Evolutionary conservation across 1,140 invertebrate genomes (phyloP).

Genomic region (Heliothis subflexa): DNA sequence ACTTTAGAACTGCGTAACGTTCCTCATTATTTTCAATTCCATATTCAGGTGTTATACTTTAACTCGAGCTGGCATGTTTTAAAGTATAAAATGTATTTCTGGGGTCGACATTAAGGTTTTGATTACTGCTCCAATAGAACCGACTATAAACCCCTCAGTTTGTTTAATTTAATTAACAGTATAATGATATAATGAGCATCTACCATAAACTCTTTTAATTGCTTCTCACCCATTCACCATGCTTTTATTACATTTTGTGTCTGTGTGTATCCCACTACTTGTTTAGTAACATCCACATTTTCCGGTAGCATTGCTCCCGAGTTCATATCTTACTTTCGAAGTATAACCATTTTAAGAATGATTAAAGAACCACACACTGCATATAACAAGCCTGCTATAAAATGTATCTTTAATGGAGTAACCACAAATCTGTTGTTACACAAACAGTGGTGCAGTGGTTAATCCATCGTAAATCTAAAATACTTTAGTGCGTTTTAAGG

Average conservation of each 20-base stretch:
- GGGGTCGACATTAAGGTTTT: not conserved
- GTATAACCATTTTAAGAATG: conserved; percentile 36
- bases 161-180: conserved; percentile 19
- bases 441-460: conserved; percentile 37
- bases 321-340: conserved; percentile 5
- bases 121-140: not conserved
- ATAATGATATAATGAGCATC: not conserved
- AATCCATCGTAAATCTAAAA: conserved; percentile 37
- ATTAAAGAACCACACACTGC: conserved; percentile 19
- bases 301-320: not conserved
- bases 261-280: not conserved
- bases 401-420: conserved; percentile 40
- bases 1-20: not conserved
- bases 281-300: not conserved
- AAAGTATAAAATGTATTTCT: not conserved
- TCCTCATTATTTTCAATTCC: not conserved
- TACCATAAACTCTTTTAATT: too few species aligned
- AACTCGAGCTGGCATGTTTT: not conserved
- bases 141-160: not conserved
- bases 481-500: conserved; percentile 30
- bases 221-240: too few species aligned
- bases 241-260: not conserved
- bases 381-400: conserved; percentile 25
- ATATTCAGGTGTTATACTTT: not conserved
- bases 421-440: conserved; percentile 33